Base-by-base conservation (phyloP, 92 coral and sea anemone genomes). In the Pocillopora grandis region DNA sequence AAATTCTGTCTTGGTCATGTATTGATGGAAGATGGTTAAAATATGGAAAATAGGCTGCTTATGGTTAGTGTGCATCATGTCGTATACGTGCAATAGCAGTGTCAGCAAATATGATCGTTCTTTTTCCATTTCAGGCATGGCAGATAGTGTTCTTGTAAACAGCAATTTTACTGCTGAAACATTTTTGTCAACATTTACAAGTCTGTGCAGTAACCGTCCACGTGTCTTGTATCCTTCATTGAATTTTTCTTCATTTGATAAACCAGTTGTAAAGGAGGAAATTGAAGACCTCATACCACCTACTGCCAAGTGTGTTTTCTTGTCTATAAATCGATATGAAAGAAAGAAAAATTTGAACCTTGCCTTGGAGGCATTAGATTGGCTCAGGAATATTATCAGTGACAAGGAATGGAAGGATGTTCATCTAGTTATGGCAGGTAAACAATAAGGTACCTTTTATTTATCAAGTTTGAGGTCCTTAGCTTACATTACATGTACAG, bases 161-260 rank as follows among this genome's bases (percentile, higher is more conserved):
- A 96, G 99, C 88, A 96, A 90, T 59, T 96, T 96, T 77, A 96
- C 99, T 3, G 98, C 98, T 17, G 88, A 92, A 74, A 96, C 99
- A 75, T 96, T 96, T 84, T 80, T 80, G 9, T 75, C 90, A 42
- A 96, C 99, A 36, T 96, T 96, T 79, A 87, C 73, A 61, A 86
- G 96, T 13, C 87, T 96, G 2, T 68, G 87, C 33, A 89, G 72
- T 80, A 90, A 75, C 57, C 84, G 84, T 7, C 99, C 99, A 42
- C 83, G 89, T 21, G 95, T 96, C 13, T 88, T 96, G 61, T 94
- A 96, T 69, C 99, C 99, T 12, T 96, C 99, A 3, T 76, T 96
- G 14, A 96, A 96, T 66, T 96, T 96, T 76, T 83, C 91, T 72
- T 87, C 97, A 66, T 94, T 94, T 80, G 92, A 96, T 76, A 73